Conservation (phyloP, 1,140 invertebrate genomes). For the Caerostris extrusa region DNA sequence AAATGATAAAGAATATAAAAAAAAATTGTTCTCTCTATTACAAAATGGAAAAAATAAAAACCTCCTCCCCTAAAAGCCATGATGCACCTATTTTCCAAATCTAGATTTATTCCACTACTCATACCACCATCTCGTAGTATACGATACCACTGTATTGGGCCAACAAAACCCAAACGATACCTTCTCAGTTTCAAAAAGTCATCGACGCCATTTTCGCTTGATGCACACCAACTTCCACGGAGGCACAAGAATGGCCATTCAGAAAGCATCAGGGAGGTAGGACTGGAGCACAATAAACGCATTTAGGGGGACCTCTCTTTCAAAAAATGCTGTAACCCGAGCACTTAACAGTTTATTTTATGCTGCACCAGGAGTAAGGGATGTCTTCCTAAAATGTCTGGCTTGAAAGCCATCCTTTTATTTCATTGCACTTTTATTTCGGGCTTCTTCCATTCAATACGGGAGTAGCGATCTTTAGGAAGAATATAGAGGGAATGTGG, state of each 20-base stretch:
- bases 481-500: background rate
- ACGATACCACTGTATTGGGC: background rate
- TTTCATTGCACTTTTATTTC: background rate
- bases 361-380: background rate
- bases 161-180: slow-evolving; percentile 44
- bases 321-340: slow-evolving; percentile 26
- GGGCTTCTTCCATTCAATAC: background rate
- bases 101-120: background rate
- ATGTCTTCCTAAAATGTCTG: slow-evolving; percentile 47
- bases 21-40: too few relatives aligned
- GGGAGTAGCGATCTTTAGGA: background rate
- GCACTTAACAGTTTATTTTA: slow-evolving; percentile 55
- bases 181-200: slow-evolving; percentile 39
- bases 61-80: background rate
- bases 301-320: slow-evolving; percentile 53
- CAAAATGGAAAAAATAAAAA: background rate
- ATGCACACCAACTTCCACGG: background rate
- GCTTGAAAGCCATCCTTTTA: slow-evolving; percentile 49
- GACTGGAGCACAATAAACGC: slow-evolving; percentile 43
- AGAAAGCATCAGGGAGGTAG: background rate
- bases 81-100: background rate
- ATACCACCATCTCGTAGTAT: background rate
- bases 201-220: slow-evolving; percentile 29
- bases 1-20: too few relatives aligned
- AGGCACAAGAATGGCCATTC: slow-evolving; percentile 3